A percentile compares a stretch with the other conserved stretches of the same genome.
These are phyloP conservation scores for Villa cingulata DNA, from an alignment of 2,888 invertebrate genomes.

Conservation along the genomic window DNA sequence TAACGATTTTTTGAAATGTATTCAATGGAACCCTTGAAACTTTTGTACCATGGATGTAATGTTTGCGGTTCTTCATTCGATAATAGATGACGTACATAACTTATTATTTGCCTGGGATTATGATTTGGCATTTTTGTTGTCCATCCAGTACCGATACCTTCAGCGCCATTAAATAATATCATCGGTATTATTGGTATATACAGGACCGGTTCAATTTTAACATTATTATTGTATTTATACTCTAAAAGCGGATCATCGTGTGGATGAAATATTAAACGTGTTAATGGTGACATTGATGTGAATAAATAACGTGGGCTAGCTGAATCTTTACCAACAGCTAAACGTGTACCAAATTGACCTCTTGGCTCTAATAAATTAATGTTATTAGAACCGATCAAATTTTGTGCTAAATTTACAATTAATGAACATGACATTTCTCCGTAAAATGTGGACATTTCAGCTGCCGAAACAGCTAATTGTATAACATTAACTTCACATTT, in stretches of 20 bases:
- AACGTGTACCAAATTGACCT: slow-evolving; percentile 93
- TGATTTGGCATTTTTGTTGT: slow-evolving; percentile 94
- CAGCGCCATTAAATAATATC: slow-evolving; percentile 93
- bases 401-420: slow-evolving; percentile 93
- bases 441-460: slow-evolving; percentile 95
- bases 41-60: slow-evolving; percentile 86
- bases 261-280: slow-evolving; percentile 74
- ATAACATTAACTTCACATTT: slow-evolving; percentile 94
- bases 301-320: slow-evolving; percentile 98
- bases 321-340: slow-evolving; percentile 88
- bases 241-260: slow-evolving; percentile 78
- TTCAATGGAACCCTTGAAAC: slow-evolving; percentile 72
- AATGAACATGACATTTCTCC: slow-evolving; percentile 92
- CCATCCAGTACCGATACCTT: slow-evolving; percentile 98
- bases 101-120: slow-evolving; percentile 81
- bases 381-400: slow-evolving; percentile 97
- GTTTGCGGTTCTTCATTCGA: slow-evolving; percentile 61
- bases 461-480: slow-evolving; percentile 93
- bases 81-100: slow-evolving; percentile 68
- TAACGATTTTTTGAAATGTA: slow-evolving; percentile 58
- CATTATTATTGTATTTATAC: slow-evolving; percentile 86
- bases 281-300: slow-evolving; percentile 73
- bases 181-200: slow-evolving; percentile 93
- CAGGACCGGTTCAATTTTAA: slow-evolving; percentile 86
- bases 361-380: slow-evolving; percentile 87